phyloP scores from a whole-genome alignment of 1,140 invertebrate species.

The Achroia grisella region DNA sequence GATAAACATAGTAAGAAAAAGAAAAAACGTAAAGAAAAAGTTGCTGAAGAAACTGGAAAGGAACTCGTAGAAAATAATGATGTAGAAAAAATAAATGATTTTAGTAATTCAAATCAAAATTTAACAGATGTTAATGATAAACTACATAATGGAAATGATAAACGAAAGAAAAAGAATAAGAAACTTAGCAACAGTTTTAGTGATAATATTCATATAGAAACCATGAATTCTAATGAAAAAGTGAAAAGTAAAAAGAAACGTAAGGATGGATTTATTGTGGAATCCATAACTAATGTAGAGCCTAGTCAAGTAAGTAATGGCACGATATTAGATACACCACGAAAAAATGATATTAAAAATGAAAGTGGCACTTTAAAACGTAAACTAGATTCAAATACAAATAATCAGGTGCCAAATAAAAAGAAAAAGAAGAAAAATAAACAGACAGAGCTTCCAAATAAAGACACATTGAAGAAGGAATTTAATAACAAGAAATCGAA shows the following conservation, averaged over 20 bases:
- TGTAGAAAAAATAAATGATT: background rate
- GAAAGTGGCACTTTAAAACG: conserved; percentile 8
- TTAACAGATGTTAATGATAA: background rate
- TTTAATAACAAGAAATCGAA: conserved; percentile 23
- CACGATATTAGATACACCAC: background rate
- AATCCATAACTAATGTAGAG: conserved; percentile 8
- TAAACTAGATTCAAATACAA: conserved; percentile 23
- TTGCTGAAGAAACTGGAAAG: background rate
- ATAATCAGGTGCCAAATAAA: conserved; percentile 24
- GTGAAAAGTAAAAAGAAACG: conserved; percentile 18
- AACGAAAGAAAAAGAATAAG: conserved; percentile 5
- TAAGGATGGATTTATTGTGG: conserved; percentile 10
- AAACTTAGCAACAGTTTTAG: conserved; percentile 3
- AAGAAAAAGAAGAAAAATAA: conserved; percentile 32
- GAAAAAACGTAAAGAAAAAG: background rate
- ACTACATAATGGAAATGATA: background rate
- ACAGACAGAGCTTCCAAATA: conserved; percentile 10
- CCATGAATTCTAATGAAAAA: background rate
- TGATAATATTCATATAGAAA: background rate
- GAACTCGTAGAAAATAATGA: background rate
- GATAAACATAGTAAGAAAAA: background rate
- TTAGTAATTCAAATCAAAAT: background rate
- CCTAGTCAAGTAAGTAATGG: conserved; percentile 10
- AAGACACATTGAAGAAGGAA: conserved; percentile 33
- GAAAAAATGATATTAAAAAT: conserved; percentile 4